Evolutionary conservation across 2,797 vertebrate species (phyloP).

Genomic region (Zalophus californianus): DNA sequence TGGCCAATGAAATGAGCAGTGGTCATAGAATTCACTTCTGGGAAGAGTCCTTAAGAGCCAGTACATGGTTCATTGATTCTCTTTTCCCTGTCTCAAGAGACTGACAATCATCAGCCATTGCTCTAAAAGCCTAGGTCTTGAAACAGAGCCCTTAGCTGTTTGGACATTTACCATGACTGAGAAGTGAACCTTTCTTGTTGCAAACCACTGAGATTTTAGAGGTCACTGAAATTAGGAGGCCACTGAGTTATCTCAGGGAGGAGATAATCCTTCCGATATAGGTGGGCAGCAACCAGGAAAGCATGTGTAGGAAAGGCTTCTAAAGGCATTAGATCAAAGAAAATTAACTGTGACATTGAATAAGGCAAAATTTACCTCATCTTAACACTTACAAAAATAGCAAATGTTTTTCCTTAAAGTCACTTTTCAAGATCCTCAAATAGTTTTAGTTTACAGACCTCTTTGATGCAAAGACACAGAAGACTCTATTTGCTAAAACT

Average conservation of each 20-base stretch:
- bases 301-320: neutral
- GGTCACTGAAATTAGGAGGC: neutral
- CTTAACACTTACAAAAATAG: neutral
- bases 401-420: neutral
- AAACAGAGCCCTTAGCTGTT: neutral
- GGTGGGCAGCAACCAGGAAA: neutral
- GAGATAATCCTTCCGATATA: neutral
- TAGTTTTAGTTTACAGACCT: neutral
- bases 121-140: neutral
- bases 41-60: neutral
- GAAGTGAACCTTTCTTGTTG: slow-evolving; percentile 1
- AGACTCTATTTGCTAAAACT: neutral
- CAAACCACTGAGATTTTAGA: neutral
- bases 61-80: neutral
- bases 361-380: slow-evolving; percentile 33
- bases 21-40: neutral
- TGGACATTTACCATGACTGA: neutral
- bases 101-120: neutral
- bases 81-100: neutral
- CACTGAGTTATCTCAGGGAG: neutral
- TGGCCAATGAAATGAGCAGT: neutral
- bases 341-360: neutral
- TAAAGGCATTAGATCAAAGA: neutral
- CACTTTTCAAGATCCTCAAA: neutral
- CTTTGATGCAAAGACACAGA: slow-evolving; percentile 25